These are phyloP conservation scores for Hexactinellida sp. DNA, from an alignment of 37 sponge, comb jelly and placozoan species.

Conservation along the genomic window DNA sequence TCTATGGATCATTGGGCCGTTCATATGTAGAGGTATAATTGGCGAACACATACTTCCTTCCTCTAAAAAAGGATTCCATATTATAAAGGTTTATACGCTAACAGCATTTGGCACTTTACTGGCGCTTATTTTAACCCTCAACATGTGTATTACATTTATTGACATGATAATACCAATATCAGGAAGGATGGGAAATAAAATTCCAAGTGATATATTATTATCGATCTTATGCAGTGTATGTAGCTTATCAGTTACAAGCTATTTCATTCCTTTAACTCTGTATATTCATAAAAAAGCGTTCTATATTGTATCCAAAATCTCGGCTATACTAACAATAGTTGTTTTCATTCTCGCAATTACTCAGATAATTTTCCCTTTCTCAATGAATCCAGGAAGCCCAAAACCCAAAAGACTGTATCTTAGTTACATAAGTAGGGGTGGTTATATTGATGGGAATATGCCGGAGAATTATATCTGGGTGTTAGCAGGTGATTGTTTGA, in stretches of 20 bases:
- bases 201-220: background rate
- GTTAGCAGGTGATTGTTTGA: background rate
- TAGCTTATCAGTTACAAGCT: background rate
- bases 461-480: background rate
- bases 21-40: background rate
- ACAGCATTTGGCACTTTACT: background rate
- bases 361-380: background rate
- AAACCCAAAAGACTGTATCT: background rate
- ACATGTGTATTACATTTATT: background rate
- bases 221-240: background rate
- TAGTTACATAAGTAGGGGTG: background rate
- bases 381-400: constrained; percentile 8
- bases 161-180: background rate
- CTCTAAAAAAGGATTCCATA: background rate
- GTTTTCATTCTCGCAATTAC: background rate
- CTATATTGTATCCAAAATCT: background rate
- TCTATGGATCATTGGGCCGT: background rate
- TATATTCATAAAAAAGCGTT: background rate
- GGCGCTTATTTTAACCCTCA: background rate
- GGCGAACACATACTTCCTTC: background rate
- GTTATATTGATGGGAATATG: background rate
- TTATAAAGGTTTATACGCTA: background rate
- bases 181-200: background rate
- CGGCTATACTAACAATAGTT: background rate
- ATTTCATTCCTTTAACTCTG: background rate